These are phyloP conservation scores for Regulus satrapa DNA, from an alignment of 2,113 vertebrate genomes.

Conservation along the genomic window DNA sequence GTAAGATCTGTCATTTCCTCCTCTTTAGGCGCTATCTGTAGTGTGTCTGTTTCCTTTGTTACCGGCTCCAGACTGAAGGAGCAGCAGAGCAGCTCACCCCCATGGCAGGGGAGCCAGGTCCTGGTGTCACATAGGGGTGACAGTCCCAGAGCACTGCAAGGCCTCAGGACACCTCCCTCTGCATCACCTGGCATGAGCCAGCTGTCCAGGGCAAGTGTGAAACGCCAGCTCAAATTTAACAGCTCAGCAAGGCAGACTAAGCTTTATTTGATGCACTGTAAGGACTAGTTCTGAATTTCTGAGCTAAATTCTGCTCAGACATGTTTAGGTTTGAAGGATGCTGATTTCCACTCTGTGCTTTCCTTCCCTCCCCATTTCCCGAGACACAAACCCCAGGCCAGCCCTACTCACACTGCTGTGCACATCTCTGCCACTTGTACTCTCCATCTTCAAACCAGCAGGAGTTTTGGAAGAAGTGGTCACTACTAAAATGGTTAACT, in stretches of 20 bases:
- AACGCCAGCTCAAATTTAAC: neutral
- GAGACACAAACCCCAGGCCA: neutral
- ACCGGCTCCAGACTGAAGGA: neutral
- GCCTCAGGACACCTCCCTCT: neutral
- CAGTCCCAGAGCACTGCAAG: neutral
- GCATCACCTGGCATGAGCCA: neutral
- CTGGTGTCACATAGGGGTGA: neutral
- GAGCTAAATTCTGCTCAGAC: neutral
- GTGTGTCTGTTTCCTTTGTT: neutral
- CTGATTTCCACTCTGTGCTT: neutral
- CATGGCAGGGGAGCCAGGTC: neutral
- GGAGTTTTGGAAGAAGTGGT: neutral
- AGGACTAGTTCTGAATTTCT: neutral
- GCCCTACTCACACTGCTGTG: neutral
- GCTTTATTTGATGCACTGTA: neutral
- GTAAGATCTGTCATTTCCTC: neutral
- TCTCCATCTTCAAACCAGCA: neutral
- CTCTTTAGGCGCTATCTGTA: rapidly evolving
- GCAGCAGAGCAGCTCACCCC: neutral
- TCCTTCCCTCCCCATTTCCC: neutral
- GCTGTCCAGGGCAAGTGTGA: neutral
- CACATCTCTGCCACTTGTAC: rapidly evolving
- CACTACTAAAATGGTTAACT: neutral
- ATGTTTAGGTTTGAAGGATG: rapidly evolving
- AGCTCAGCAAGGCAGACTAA: neutral